phyloP scores from a whole-genome alignment of 2,888 invertebrate species.

The Cryptophagus acutangulus region DNA sequence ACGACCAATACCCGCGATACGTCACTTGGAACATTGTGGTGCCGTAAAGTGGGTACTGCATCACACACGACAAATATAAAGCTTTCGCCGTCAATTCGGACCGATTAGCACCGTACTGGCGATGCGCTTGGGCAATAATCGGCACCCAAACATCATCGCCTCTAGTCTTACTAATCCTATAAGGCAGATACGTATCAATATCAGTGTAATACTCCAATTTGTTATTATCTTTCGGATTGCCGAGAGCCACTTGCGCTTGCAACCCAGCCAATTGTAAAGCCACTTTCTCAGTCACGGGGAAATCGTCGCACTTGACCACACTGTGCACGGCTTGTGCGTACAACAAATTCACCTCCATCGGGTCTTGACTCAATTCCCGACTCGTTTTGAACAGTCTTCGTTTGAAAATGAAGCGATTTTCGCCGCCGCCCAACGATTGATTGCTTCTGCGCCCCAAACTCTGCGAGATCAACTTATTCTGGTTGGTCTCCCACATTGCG shows the following conservation, averaged over 20 bases:
- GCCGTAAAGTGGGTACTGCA: constrained; percentile 83
- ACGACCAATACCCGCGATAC: constrained; percentile 92
- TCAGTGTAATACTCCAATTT: constrained; percentile 84
- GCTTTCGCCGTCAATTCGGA: constrained; percentile 90
- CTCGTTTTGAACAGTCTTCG: constrained; percentile 83
- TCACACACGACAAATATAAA: constrained; percentile 88
- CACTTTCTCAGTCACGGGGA: constrained; percentile 91
- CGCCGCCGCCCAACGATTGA: constrained; percentile 72
- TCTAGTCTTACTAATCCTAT: constrained; percentile 69
- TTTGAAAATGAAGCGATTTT: constrained; percentile 89
- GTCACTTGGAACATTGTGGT: constrained; percentile 64
- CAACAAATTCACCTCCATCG: constrained; percentile 87
- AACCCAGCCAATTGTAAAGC: constrained; percentile 90
- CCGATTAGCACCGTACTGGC: constrained; percentile 88
- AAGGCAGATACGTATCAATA: constrained; percentile 86
- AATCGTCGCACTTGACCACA: constrained; percentile 93
- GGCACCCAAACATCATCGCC: constrained; percentile 84
- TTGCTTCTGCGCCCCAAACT: constrained; percentile 55
- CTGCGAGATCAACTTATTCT: constrained; percentile 42
- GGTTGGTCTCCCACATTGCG: constrained; percentile 81
- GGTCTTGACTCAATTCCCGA: constrained; percentile 88
- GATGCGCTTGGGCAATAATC: constrained; percentile 81
- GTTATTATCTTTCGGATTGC: constrained; percentile 73
- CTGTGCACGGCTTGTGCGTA: constrained; percentile 94
- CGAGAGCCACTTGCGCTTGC: constrained; percentile 91